These are phyloP conservation scores for Seriola dumerili DNA, from an alignment of 2,113 vertebrate genomes.

Conservation along the genomic window DNA sequence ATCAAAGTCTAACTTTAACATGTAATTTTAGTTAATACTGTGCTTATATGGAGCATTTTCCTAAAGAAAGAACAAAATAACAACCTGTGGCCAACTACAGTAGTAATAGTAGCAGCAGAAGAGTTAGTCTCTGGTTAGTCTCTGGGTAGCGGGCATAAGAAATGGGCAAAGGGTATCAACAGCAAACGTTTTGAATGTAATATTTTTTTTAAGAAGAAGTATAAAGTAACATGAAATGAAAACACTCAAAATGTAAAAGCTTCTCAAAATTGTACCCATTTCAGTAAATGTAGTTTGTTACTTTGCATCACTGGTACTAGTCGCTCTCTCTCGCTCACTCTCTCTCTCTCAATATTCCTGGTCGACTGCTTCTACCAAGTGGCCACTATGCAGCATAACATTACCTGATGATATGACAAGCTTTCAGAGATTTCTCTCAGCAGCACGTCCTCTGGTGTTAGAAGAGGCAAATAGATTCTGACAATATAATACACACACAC, in stretches of 20 bases:
- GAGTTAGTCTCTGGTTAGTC: too few relatives aligned
- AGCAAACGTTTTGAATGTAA: neutral
- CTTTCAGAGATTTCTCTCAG: neutral
- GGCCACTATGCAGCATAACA: neutral
- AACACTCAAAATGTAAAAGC: neutral
- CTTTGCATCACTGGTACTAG: neutral
- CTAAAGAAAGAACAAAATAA: too few relatives aligned
- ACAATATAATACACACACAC: neutral
- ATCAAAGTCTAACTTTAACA: too few relatives aligned
- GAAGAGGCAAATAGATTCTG: neutral
- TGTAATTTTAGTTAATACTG: too few relatives aligned
- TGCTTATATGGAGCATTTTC: too few relatives aligned
- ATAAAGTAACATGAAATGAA: neutral
- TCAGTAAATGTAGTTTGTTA: too few relatives aligned
- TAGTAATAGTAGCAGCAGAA: neutral
- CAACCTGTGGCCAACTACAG: neutral
- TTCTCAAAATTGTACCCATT: too few relatives aligned
- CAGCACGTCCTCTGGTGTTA: neutral
- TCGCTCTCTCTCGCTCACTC: too few relatives aligned
- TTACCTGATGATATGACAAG: neutral
- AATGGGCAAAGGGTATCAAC: neutral
- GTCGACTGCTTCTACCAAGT: conserved; percentile 12
- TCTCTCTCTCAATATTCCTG: neutral
- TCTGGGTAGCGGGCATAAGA: too few relatives aligned
- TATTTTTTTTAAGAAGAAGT: neutral